Evolutionary conservation across 1,140 invertebrate genomes (phyloP).

Genomic region (Drosophila sp.): DNA sequence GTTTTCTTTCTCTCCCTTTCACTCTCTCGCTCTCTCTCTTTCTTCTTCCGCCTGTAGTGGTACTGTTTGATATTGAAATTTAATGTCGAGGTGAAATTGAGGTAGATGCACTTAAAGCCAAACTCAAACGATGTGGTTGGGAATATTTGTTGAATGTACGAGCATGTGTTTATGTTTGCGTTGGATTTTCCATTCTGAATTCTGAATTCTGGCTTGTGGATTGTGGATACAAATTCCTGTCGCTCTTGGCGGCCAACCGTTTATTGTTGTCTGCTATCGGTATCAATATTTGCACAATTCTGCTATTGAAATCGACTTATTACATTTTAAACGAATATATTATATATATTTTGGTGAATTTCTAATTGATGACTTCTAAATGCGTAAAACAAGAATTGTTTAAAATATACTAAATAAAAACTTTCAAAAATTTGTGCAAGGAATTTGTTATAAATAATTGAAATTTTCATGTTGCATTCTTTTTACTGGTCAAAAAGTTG

Average conservation of each 20-base stretch:
- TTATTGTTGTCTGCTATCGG: constrained; percentile 60
- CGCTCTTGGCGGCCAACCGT: constrained; percentile 42
- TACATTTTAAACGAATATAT: constrained; percentile 42
- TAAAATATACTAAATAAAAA: no score
- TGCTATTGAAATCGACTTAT: constrained; percentile 46
- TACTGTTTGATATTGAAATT: constrained; percentile 52
- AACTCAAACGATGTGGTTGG: constrained; percentile 23
- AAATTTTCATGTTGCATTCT: neutral
- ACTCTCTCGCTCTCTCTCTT: constrained; percentile 1
- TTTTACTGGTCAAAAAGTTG: no score
- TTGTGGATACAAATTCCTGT: constrained; percentile 42
- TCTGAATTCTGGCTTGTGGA: constrained; percentile 46
- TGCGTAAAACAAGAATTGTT: no score
- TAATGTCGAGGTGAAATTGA: constrained; percentile 71
- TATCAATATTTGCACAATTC: constrained; percentile 58
- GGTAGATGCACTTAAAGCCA: constrained; percentile 59
- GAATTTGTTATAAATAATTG: neutral
- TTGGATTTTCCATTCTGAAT: constrained; percentile 43
- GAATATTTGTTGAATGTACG: constrained; percentile 34
- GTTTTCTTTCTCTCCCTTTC: constrained; percentile 6
- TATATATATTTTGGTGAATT: constrained; percentile 31
- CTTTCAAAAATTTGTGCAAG: no score
- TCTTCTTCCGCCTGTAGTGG: no score
- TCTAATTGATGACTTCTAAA: no score
- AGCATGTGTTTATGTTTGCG: constrained; percentile 40